Percentiles rank a stretch among this genome's conserved stretches.
Conservation (phyloP, 1,140 invertebrate species). For the Arctopsyche grandis region DNA sequence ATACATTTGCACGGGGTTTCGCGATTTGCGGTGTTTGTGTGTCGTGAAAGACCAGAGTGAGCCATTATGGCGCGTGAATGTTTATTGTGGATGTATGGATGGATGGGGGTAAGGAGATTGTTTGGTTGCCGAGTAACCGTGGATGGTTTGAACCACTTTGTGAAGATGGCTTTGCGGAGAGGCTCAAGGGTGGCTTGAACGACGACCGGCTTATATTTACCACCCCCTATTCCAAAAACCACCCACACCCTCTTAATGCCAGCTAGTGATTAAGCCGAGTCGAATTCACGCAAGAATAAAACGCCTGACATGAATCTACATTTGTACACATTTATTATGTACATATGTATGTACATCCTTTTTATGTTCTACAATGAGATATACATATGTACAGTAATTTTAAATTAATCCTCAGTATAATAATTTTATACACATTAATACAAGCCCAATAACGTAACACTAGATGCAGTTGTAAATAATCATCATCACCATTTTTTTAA, state of each 20-base stretch:
- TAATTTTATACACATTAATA: no score
- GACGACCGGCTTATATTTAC: not conserved
- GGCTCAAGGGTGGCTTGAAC: conserved; percentile 23
- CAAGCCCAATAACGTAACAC: no score
- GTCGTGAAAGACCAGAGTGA: not conserved
- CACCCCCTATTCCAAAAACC: not conserved
- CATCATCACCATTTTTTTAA: no score
- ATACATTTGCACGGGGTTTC: not conserved
- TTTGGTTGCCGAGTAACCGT: conserved; percentile 24
- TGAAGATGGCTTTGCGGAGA: conserved; percentile 32
- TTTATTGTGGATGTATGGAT: conserved; percentile 18
- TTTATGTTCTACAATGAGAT: no score
- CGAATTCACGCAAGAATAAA: no score
- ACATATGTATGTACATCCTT: not conserved
- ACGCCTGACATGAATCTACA: no score
- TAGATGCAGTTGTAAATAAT: no score
- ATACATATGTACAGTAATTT: no score
- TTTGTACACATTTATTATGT: not conserved
- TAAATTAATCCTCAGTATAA: no score
- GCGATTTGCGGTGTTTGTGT: not conserved
- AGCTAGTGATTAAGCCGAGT: no score
- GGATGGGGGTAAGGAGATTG: conserved; percentile 18
- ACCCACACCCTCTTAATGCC: no score
- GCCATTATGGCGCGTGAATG: conserved; percentile 34
- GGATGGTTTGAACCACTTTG: conserved; percentile 33